These are phyloP conservation scores for Rhysida immarginata DNA, from an alignment of 1,140 invertebrate genomes.

Conservation along the genomic window DNA sequence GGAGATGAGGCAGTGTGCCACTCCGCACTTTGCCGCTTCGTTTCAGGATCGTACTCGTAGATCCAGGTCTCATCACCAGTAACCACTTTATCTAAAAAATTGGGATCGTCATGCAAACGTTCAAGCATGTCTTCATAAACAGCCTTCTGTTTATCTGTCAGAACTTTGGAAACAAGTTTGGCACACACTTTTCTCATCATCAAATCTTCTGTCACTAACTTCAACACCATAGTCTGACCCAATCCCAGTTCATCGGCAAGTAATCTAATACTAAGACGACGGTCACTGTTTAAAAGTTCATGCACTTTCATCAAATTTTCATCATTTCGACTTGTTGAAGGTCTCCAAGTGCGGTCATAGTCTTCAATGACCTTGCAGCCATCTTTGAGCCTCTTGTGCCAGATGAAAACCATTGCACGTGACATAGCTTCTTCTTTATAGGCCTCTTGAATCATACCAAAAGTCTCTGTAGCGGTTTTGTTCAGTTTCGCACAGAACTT, in stretches of 20 bases:
- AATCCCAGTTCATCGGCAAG: not conserved
- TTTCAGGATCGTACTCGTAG: constrained; percentile 12
- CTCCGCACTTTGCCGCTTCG: constrained; percentile 10
- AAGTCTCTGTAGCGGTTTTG: not conserved
- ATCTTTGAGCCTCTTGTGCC: not conserved
- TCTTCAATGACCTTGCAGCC: not conserved
- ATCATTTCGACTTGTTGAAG: not conserved
- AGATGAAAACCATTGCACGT: not conserved
- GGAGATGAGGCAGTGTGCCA: too few relatives aligned
- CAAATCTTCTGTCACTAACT: not conserved
- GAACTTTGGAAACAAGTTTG: not conserved
- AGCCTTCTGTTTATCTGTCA: not conserved
- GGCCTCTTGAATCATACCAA: not conserved
- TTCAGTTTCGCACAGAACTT: not conserved
- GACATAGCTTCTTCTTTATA: not conserved
- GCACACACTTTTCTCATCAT: not conserved
- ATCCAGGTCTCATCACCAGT: constrained; percentile 9
- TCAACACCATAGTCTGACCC: not conserved
- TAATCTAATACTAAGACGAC: not conserved
- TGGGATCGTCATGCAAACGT: constrained; percentile 7
- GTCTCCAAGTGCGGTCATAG: not conserved
- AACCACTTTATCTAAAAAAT: not conserved
- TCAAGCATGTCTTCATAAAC: not conserved
- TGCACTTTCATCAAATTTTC: not conserved
- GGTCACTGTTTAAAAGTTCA: not conserved